A percentile compares a stretch with the other conserved stretches of the same genome.
Evolutionary conservation across 2,113 vertebrate species (phyloP).

Genomic region (Carassius auratus): DNA sequence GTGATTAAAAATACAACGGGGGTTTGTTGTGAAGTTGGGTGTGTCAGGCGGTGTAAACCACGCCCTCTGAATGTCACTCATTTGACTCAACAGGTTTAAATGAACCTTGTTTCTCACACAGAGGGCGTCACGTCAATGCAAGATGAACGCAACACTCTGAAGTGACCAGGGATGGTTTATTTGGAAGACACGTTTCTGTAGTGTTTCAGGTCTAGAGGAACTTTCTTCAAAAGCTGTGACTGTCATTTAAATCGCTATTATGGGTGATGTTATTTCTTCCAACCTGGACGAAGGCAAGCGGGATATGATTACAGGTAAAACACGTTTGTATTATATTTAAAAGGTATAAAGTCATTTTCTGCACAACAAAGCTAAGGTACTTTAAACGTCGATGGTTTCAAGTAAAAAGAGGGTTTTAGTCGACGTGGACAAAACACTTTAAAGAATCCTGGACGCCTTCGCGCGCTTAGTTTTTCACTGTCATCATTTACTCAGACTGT

Average conservation of each 20-base stretch:
- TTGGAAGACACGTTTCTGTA: neutral
- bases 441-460: neutral
- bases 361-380: neutral
- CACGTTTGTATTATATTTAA: neutral
- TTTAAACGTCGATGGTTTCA: too few species aligned
- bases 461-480: too few species aligned
- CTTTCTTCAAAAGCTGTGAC: neutral
- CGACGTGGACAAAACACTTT: neutral
- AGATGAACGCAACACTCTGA: neutral
- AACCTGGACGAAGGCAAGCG: slow-evolving; percentile 82
- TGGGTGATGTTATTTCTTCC: slow-evolving; percentile 82
- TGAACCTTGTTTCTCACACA: neutral
- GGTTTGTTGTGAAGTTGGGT: slow-evolving; percentile 9
- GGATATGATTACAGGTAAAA: slow-evolving; percentile 80
- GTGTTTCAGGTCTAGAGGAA: slow-evolving; percentile 3
- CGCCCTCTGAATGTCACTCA: slow-evolving; percentile 16
- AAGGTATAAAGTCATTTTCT: neutral
- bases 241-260: slow-evolving; percentile 55
- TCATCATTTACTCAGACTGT: neutral
- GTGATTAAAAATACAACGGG: neutral
- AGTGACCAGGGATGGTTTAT: neutral
- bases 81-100: slow-evolving; percentile 22
- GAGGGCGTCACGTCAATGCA: neutral
- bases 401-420: too few species aligned
- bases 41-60: slow-evolving; percentile 7